Evolutionary conservation across 37 sponge, comb jelly and placozoan species (phyloP), one percentile per base, ranked within the genome.

Genomic region (Eunapius fragilis): DNA sequence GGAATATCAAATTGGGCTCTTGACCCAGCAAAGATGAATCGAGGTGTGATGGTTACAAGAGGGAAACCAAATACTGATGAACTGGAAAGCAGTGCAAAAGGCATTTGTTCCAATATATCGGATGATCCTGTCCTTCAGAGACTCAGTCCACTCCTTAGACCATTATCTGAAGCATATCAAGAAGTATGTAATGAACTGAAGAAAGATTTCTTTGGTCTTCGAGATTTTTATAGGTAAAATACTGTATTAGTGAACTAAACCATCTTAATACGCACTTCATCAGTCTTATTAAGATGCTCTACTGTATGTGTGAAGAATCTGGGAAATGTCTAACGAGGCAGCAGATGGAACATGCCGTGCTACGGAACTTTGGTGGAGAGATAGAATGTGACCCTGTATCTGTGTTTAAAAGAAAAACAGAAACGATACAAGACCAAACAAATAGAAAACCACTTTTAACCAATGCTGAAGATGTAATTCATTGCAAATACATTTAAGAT

Each of bases 1-100:
- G 97, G 97, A 24, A 93, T 97, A 7, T 97, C 98, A 28, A 97
- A 97, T 83, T 97, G 98, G 98, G 93, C 98, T 38, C 83, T 97
- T 7, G 98, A 97, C 72, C 95, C 98, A 26, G 98, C 98, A 12
- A 97, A 97, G 71, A 97, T 97, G 98, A 97, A 97, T 80, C 81
- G 98, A 72, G 98, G 98, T 7, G 86, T 96, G 25, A 93, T 93
- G 92, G 86, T 96, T 2, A 88, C 85, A 11, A 87, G 93, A 85
- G 85, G 87, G 67, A 80, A 86, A 12, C 94, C 94, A 27, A 79
- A 74, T 70, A 23, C 48, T 35, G 80, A 94, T 5, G 94, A 94
- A 49, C 87, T 94, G 30, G 71, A 69, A 25, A 4, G 45, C n/a
- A 94, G 91, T 87, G 94, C 94, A 31, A 70, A 13, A 69, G 73